These are phyloP conservation scores for Lates japonicus DNA, from an alignment of 2,797 vertebrate species.

Conservation along the genomic window DNA sequence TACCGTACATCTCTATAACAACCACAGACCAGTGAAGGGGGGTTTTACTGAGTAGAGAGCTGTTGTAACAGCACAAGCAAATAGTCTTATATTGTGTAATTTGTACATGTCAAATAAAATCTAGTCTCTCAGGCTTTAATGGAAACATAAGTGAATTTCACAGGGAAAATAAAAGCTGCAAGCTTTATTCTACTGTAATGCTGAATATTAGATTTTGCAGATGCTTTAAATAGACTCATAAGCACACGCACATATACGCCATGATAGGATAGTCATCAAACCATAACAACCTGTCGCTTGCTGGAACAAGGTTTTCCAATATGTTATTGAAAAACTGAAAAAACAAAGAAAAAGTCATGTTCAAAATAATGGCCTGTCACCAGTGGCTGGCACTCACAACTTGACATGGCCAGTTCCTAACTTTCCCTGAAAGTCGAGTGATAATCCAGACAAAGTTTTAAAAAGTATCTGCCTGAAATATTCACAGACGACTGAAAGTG, in stretches of 20 bases:
- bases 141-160: background rate
- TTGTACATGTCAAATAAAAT: conserved; percentile 1
- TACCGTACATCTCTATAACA: background rate
- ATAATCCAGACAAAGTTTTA: background rate
- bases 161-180: background rate
- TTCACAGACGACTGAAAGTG: background rate
- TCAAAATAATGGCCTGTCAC: conserved; percentile 11
- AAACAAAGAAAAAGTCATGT: conserved; percentile 8
- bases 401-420: background rate
- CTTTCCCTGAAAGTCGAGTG: background rate
- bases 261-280: background rate
- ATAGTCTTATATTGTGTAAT: background rate
- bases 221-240: background rate
- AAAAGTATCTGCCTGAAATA: background rate
- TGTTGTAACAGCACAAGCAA: background rate
- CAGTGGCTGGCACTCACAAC: background rate
- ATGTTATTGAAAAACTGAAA: conserved; percentile 1
- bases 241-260: background rate
- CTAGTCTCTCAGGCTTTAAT: background rate
- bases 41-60: background rate
- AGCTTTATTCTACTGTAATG: background rate
- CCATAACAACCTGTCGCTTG: background rate
- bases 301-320: background rate
- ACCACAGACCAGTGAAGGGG: conserved; percentile 2
- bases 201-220: background rate